phyloP scores from a whole-genome alignment of 2,797 vertebrate species.

The Taeniopygia guttata region DNA sequence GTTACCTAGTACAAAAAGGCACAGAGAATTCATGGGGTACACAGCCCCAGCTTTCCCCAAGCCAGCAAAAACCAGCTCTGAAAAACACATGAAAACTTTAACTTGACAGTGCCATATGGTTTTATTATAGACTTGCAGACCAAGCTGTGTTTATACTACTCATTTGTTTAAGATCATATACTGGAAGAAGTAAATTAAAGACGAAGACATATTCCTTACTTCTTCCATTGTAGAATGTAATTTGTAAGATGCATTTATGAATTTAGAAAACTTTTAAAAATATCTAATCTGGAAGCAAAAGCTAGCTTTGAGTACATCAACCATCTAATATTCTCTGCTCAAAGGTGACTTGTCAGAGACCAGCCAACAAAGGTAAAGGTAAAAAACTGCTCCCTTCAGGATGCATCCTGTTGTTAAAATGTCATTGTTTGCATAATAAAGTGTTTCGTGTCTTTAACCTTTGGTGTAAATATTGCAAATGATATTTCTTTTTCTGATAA shows the following conservation, averaged over 20 bases:
- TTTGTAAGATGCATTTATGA: not conserved
- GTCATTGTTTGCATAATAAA: slow-evolving; percentile 22
- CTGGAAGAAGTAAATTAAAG: not conserved
- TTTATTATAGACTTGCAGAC: not conserved
- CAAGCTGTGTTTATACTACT: not conserved
- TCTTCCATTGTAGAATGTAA: not conserved
- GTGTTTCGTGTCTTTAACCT: slow-evolving; percentile 8
- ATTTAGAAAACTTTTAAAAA: not conserved
- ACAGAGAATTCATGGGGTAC: not conserved
- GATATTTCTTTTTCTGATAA: slow-evolving; percentile 15
- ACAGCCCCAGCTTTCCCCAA: not conserved
- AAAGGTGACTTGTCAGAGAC: not conserved
- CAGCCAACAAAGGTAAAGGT: not conserved
- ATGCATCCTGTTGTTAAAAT: slow-evolving; percentile 19
- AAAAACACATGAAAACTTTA: not conserved
- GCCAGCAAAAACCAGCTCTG: not conserved
- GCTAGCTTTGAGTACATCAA: not conserved
- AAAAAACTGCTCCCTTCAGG: not conserved
- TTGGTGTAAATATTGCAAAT: slow-evolving; percentile 24
- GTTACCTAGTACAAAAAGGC: not conserved
- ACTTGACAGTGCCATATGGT: not conserved
- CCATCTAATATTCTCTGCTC: not conserved
- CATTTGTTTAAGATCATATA: not conserved
- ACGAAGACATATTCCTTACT: not conserved
- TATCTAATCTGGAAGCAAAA: not conserved